Conservation (phyloP, 2,797 vertebrate species). For the Coreius guichenoti region DNA sequence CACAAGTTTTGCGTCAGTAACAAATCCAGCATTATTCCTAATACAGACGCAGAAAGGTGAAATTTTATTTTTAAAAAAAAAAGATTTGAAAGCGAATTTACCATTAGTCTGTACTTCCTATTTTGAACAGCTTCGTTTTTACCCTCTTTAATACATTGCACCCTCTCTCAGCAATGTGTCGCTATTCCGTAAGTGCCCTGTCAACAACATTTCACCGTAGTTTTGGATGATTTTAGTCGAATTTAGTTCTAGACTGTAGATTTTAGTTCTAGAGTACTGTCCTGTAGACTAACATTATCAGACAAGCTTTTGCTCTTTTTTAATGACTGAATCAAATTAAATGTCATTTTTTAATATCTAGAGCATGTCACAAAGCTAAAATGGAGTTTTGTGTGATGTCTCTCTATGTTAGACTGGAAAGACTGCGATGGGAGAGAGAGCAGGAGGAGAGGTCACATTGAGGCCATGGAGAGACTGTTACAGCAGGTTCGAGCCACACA, state of each 20-base stretch:
- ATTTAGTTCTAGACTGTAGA: background rate
- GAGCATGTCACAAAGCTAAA: background rate
- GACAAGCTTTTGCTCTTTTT: background rate
- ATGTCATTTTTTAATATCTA: background rate
- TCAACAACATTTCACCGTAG: background rate
- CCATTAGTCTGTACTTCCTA: background rate
- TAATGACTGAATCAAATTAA: background rate
- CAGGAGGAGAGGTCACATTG: constrained; percentile 86
- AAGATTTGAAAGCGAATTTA: background rate
- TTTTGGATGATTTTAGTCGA: background rate
- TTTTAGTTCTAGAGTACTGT: too few species aligned
- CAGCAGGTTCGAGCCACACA: constrained; percentile 94
- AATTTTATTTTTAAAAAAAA: too few species aligned
- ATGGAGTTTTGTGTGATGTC: constrained; percentile 58
- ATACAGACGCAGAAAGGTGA: background rate
- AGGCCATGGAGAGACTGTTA: constrained; percentile 92
- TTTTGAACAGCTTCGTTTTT: background rate
- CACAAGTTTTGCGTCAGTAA: constrained; percentile 34
- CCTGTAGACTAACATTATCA: background rate
- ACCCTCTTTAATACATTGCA: background rate
- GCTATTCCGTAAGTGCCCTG: background rate
- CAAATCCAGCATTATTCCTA: constrained; percentile 4
- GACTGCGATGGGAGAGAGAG: constrained; percentile 88
- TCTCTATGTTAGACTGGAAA: constrained; percentile 90
- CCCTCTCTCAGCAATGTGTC: too few species aligned